Base-by-base conservation (phyloP, 2,797 vertebrate genomes). In the Catamblyrhynchus diadema region DNA sequence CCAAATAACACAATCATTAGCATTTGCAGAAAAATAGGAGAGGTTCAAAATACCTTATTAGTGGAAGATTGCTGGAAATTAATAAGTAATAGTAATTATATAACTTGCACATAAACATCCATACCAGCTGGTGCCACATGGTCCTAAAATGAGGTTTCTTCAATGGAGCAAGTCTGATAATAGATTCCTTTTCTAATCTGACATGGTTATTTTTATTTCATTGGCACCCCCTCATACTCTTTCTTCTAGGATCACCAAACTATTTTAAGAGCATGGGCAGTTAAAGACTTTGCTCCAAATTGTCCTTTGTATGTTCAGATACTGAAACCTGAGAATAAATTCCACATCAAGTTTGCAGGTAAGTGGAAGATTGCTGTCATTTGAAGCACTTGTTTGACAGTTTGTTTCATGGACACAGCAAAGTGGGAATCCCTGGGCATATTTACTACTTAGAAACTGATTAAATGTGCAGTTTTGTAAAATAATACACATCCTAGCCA, bases 261-360 rank as follows among this genome's bases (percentile, higher is more conserved):
- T 45, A 99, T 99, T 97, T 95, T 99, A 96, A 99, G 99, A 97
- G 99, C 99, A 1, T 99, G 99, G 99, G 99, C 99, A 81, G 99
- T 99, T 21, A 99, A 99, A 97, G 99, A 99, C 94, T 99, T 99
- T 92, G 99, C 99, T 91, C 99, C 99, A 70, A 99, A 99, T 81
- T 99, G 99, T 77, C 99, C 99, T 64, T 98, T 99, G 54, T 99
- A 99, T 48, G 99, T 99, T 54, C 99, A 99, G 69, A 99, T 99
- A 94, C 97, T 99, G 94, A 99, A 99, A 96, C 99, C 99, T 30
- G 99, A 99, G 97, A 99, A 99, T 94, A 99, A 99, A 97, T 99
- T 99, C 93, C 99, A 99, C 81, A 99, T 99, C 45, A 99, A 99
- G 96, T 99, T 99, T 98, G 99, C 99, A 86, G 99, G 99, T 99